A percentile compares a stretch with the other conserved stretches of the same genome.
Conservation (phyloP, 1,140 invertebrate species). For the Anastrepha ludens region DNA sequence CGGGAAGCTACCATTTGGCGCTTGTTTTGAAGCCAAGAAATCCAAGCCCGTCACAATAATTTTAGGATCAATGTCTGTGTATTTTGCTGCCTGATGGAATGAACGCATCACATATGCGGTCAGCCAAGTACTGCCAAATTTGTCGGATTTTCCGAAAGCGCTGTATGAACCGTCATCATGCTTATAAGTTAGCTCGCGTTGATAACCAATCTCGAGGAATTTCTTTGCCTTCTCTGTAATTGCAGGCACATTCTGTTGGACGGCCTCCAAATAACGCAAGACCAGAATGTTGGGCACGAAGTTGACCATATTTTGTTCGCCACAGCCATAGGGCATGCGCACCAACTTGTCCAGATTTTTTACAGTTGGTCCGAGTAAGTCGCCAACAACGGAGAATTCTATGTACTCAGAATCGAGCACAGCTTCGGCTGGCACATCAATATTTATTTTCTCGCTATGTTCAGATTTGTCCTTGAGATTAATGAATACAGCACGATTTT, state of each 20-base stretch:
- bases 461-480: slow-evolving; percentile 79
- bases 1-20: slow-evolving; percentile 86
- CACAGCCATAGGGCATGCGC: slow-evolving; percentile 91
- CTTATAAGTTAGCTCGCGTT: slow-evolving; percentile 93
- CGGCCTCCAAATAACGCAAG: slow-evolving; percentile 81
- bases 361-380: slow-evolving; percentile 86
- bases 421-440: slow-evolving; percentile 83
- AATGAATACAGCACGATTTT: slow-evolving; percentile 84
- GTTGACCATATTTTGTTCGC: slow-evolving; percentile 96
- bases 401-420: slow-evolving; percentile 83
- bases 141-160: slow-evolving; percentile 89
- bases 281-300: slow-evolving; percentile 94
- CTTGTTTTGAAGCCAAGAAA: slow-evolving; percentile 87
- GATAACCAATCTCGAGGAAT: slow-evolving; percentile 91
- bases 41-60: slow-evolving; percentile 84
- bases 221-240: slow-evolving; percentile 76
- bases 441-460: slow-evolving; percentile 77
- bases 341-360: slow-evolving; percentile 86
- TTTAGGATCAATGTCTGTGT: slow-evolving; percentile 86
- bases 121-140: slow-evolving; percentile 92
- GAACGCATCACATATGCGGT: slow-evolving; percentile 95
- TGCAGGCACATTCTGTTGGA: slow-evolving; percentile 60
- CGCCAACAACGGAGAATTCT: slow-evolving; percentile 84
- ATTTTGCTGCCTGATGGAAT: slow-evolving; percentile 86
- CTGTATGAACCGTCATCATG: slow-evolving; percentile 95